Evolutionary conservation across 2,797 vertebrate genomes (phyloP).

Genomic region (Trachurus trachurus): DNA sequence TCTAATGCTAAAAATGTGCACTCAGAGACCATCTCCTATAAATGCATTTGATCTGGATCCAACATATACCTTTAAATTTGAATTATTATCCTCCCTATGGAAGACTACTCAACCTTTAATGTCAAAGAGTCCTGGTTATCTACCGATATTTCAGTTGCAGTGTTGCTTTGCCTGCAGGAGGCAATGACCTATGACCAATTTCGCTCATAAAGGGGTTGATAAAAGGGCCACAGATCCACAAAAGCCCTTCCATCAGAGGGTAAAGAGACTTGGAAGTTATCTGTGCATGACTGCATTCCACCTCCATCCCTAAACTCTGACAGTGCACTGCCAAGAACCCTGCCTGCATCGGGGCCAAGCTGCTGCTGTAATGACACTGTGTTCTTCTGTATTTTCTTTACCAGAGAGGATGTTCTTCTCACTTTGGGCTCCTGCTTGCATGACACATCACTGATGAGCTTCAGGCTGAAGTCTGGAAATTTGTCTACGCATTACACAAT

Average conservation of each 20-base stretch:
- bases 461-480: constrained; percentile 40
- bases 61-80: too few relatives aligned
- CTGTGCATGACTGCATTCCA: constrained; percentile 16
- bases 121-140: not conserved
- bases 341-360: constrained; percentile 22
- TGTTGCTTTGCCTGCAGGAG: not conserved
- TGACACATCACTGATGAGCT: constrained; percentile 34
- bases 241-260: constrained; percentile 16
- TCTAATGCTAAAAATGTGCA: too few relatives aligned
- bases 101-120: constrained; percentile 3
- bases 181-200: not conserved
- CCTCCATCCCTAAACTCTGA: constrained; percentile 8
- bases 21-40: too few relatives aligned
- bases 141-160: constrained; percentile 1
- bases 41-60: too few relatives aligned
- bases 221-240: constrained; percentile 21
- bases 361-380: constrained; percentile 8
- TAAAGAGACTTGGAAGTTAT: constrained; percentile 30
- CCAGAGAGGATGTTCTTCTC: constrained; percentile 17
- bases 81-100: constrained; percentile 6
- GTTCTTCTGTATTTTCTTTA: constrained; percentile 20
- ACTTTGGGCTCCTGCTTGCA: constrained; percentile 13
- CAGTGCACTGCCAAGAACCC: constrained; percentile 4
- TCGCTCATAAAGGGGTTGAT: constrained; percentile 22
- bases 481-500: constrained; percentile 38